phyloP scores from a whole-genome alignment of 2,797 vertebrate species.

The Sebastes trivittatus region DNA sequence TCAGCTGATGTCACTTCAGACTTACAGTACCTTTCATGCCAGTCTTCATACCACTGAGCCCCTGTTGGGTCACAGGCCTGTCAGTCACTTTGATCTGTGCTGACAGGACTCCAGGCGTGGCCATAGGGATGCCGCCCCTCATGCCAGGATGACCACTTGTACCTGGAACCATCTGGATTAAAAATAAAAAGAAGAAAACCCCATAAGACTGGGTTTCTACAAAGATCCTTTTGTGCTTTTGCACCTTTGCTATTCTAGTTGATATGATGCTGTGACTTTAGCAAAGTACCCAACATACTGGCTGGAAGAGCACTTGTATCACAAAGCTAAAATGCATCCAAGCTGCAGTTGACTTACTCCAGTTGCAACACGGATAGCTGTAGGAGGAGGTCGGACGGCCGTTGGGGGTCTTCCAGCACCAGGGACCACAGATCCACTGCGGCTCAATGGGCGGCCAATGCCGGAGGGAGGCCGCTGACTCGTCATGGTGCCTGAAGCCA shows the following conservation, averaged over 20 bases:
- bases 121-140: constrained; percentile 78
- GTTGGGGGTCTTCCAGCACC: constrained; percentile 82
- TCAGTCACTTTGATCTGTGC: constrained; percentile 95
- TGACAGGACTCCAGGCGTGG: constrained; percentile 85
- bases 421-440: constrained; percentile 77
- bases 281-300: not conserved
- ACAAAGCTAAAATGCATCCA: not conserved
- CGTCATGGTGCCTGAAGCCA: constrained; percentile 60
- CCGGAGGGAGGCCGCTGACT: constrained; percentile 79
- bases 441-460: constrained; percentile 83
- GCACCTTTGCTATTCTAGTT: not conserved
- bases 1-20: not conserved
- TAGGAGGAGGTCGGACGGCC: constrained; percentile 83
- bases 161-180: constrained; percentile 86
- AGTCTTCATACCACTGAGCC: constrained; percentile 97
- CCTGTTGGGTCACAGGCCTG: constrained; percentile 96
- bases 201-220: not conserved
- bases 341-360: constrained; percentile 66
- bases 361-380: constrained; percentile 84
- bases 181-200: not conserved
- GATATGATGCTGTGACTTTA: not conserved
- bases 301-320: not conserved
- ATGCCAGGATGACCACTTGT: constrained; percentile 86
- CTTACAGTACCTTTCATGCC: constrained; percentile 87
- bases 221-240: not conserved